These are phyloP conservation scores for Drosophila ogumai DNA, from an alignment of 1,140 invertebrate species.

Conservation along the genomic window DNA sequence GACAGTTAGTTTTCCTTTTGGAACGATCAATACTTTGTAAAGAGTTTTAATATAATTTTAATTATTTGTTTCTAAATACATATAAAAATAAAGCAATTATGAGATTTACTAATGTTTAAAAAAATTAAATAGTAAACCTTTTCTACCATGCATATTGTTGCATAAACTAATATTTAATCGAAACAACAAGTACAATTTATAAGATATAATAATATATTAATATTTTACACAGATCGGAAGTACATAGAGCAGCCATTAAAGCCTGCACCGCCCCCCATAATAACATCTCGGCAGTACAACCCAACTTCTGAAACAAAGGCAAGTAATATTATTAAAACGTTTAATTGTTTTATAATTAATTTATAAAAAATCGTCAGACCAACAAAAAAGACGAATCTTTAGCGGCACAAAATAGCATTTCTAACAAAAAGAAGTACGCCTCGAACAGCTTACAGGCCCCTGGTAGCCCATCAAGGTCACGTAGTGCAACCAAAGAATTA, in stretches of 20 bases:
- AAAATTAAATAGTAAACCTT: background rate
- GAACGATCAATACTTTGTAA: background rate
- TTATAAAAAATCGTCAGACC: slow-evolving; percentile 27
- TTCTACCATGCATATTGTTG: background rate
- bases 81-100: background rate
- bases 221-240: slow-evolving; percentile 87
- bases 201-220: background rate
- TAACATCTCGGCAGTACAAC: slow-evolving; percentile 86
- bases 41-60: background rate
- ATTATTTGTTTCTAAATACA: background rate
- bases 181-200: background rate
- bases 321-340: background rate
- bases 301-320: slow-evolving; percentile 44
- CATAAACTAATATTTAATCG: background rate
- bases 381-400: slow-evolving; percentile 41
- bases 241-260: slow-evolving; percentile 93
- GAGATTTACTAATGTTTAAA: background rate
- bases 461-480: slow-evolving; percentile 91
- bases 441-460: slow-evolving; percentile 89
- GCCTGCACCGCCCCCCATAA: slow-evolving; percentile 90
- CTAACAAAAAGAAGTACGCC: slow-evolving; percentile 90
- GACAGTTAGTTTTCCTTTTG: background rate
- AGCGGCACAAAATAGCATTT: slow-evolving; percentile 60
- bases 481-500: slow-evolving; percentile 95
- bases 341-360: background rate